Percentiles rank a stretch among this genome's conserved stretches.
phyloP scores from a whole-genome alignment of 35 echinoderm and acorn worm species.

The Strongylocentrotus purpuratus region DNA sequence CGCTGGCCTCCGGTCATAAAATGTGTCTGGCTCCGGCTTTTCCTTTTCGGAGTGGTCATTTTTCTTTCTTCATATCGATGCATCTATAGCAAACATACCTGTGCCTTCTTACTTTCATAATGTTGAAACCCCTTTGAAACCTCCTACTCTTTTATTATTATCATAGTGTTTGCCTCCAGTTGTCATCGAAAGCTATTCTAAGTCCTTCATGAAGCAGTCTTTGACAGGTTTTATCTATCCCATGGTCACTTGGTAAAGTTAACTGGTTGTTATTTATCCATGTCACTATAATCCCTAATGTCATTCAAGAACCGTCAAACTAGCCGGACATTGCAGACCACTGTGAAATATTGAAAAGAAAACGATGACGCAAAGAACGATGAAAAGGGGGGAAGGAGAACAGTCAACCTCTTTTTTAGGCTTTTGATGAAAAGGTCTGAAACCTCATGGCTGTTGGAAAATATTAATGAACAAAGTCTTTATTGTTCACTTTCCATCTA shows the following conservation, averaged over 20 bases:
- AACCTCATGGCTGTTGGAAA: neutral
- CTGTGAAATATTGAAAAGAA: neutral
- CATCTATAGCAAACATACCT: neutral
- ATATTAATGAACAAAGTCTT: neutral
- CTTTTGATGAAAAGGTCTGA: neutral
- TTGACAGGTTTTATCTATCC: neutral
- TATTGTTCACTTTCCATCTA: neutral
- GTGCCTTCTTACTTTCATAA: neutral
- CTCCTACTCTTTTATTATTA: neutral
- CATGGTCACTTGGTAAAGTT: neutral
- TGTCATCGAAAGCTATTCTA: neutral
- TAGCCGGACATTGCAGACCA: neutral
- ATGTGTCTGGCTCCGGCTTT: neutral
- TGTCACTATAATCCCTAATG: neutral
- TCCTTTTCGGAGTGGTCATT: neutral
- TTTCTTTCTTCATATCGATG: neutral
- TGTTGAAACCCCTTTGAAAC: neutral
- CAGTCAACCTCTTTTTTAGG: neutral
- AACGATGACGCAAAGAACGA: neutral
- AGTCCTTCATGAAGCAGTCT: neutral
- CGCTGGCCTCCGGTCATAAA: neutral
- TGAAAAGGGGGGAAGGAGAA: neutral
- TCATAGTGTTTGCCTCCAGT: neutral
- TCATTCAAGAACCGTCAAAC: neutral
- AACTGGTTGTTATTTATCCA: constrained; percentile 4